phyloP scores from a whole-genome alignment of 2,888 invertebrate genomes.

The Pomacea canaliculata region DNA sequence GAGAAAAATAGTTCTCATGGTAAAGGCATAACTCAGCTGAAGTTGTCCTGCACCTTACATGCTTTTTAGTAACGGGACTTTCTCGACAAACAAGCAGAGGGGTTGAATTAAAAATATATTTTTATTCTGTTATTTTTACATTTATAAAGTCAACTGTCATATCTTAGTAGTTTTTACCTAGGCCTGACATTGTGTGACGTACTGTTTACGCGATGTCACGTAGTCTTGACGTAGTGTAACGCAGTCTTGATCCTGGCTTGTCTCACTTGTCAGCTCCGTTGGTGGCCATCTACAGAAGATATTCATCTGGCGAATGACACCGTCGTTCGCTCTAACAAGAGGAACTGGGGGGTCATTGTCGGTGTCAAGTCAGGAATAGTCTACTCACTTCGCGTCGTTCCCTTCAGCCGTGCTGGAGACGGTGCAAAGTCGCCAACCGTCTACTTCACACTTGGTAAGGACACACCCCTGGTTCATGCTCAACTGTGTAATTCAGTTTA shows the following conservation, averaged over 20 bases:
- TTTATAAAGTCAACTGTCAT: too few relatives aligned
- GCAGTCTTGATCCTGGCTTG: neutral
- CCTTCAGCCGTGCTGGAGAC: slow-evolving; percentile 93
- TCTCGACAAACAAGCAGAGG: too few relatives aligned
- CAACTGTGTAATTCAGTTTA: neutral
- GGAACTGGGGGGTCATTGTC: slow-evolving; percentile 82
- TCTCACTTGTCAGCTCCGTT: slow-evolving; percentile 33
- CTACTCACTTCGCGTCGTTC: slow-evolving; percentile 90
- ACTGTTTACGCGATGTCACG: too few relatives aligned
- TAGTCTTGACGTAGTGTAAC: too few relatives aligned
- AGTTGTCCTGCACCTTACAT: too few relatives aligned
- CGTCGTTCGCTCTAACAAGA: slow-evolving; percentile 71
- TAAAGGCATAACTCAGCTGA: too few relatives aligned
- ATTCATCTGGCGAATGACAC: slow-evolving; percentile 37
- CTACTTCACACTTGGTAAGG: slow-evolving; percentile 75
- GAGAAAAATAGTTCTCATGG: too few relatives aligned
- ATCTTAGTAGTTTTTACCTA: too few relatives aligned
- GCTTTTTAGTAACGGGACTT: too few relatives aligned
- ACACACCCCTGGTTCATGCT: neutral
- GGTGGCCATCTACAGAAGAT: slow-evolving; percentile 43
- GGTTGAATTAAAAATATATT: too few relatives aligned
- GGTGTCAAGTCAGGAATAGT: slow-evolving; percentile 84
- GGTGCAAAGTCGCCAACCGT: slow-evolving; percentile 95
- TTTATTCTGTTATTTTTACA: too few relatives aligned
- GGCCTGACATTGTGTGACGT: too few relatives aligned